Evolutionary conservation across 2,113 vertebrate species (phyloP).

Genomic region (Phylloscopus trochilus): DNA sequence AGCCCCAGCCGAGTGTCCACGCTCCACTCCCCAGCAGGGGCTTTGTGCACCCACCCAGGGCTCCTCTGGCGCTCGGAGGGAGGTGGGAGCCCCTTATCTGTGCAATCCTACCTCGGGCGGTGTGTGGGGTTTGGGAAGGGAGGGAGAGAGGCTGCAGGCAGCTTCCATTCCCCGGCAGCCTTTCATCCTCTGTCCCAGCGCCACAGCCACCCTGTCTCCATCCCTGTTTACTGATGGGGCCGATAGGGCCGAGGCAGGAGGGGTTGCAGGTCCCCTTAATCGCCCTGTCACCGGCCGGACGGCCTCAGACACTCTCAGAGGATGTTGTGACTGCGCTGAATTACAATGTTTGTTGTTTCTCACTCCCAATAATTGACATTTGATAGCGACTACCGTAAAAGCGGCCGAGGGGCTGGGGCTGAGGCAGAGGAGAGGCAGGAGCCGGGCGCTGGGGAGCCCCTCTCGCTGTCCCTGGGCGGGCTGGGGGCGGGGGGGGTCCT

Average conservation of each 20-base stretch:
- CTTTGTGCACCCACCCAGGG: not conserved
- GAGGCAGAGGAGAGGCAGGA: not conserved
- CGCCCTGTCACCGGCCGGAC: constrained; percentile 52
- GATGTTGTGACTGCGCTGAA: constrained; percentile 73
- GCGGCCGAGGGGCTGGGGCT: not conserved
- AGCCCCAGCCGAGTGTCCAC: not conserved
- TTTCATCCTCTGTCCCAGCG: constrained; percentile 64
- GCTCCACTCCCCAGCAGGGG: accelerated
- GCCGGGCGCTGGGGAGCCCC: not conserved
- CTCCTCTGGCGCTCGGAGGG: not conserved
- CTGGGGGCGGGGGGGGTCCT: not conserved
- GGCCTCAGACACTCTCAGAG: constrained; percentile 61
- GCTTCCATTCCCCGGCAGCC: constrained; percentile 5
- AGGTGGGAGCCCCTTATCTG: not conserved
- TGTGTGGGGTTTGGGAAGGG: not conserved
- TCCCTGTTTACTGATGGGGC: constrained; percentile 73
- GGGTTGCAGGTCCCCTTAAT: constrained; percentile 53
- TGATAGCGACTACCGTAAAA: constrained; percentile 65
- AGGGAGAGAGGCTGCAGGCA: not conserved
- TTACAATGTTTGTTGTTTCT: constrained; percentile 73
- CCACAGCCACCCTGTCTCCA: constrained; percentile 74
- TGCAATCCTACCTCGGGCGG: not conserved
- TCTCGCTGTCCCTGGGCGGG: not conserved
- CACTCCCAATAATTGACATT: constrained; percentile 70
- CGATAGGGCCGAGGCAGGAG: constrained; percentile 58